These are phyloP conservation scores for Artemia sp. DNA, from an alignment of 2,888 invertebrate genomes.

Conservation along the genomic window DNA sequence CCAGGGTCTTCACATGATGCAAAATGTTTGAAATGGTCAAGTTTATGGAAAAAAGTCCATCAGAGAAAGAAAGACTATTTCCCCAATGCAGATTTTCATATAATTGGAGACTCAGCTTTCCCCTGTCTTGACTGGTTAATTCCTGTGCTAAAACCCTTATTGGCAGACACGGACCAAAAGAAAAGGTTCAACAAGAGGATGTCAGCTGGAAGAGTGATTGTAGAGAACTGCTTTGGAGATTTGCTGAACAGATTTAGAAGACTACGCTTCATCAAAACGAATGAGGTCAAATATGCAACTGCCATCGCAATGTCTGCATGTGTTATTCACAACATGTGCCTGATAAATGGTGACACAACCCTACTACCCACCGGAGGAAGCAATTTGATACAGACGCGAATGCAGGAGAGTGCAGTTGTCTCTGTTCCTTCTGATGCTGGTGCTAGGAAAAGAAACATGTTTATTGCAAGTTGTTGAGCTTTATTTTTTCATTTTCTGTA, in stretches of 20 bases:
- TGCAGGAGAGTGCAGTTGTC: neutral
- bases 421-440: constrained; percentile 14
- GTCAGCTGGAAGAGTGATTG: neutral
- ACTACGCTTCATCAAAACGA: no score
- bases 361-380: neutral
- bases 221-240: neutral
- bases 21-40: neutral
- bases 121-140: neutral
- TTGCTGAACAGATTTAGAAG: no score
- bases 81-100: neutral
- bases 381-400: neutral
- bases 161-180: neutral
- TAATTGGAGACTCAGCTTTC: constrained; percentile 13
- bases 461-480: neutral
- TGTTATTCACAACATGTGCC: constrained; percentile 9
- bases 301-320: neutral
- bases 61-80: neutral
- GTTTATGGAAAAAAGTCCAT: neutral
- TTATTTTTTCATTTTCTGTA: no score
- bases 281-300: neutral
- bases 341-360: neutral
- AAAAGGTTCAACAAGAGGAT: constrained; percentile 6
- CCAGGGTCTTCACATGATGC: no score
- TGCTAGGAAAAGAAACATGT: neutral
- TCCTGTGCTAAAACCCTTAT: neutral